These are phyloP conservation scores for Kradibia gibbosae DNA, from an alignment of 1,140 invertebrate genomes.

Conservation along the genomic window DNA sequence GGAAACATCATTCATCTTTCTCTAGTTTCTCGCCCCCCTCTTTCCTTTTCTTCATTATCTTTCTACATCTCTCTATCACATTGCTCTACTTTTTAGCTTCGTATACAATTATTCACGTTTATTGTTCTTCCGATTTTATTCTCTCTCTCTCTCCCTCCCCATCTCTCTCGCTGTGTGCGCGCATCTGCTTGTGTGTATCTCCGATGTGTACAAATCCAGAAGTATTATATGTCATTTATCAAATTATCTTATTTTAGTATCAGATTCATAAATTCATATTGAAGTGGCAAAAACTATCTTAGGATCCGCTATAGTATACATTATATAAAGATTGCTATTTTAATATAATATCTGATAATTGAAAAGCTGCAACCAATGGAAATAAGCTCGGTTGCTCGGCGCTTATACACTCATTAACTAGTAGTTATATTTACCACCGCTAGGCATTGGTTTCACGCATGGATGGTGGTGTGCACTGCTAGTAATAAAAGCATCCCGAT, in stretches of 20 bases:
- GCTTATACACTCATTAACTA: too few relatives aligned
- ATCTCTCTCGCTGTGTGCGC: neutral
- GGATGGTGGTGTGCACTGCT: too few relatives aligned
- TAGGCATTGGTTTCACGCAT: too few relatives aligned
- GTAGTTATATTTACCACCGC: too few relatives aligned
- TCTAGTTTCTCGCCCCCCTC: neutral
- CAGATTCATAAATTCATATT: neutral
- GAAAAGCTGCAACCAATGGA: too few relatives aligned
- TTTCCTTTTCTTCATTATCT: neutral
- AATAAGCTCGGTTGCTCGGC: too few relatives aligned
- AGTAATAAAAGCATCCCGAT: too few relatives aligned
- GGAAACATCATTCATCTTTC: constrained; percentile 30
- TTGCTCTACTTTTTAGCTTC: neutral
- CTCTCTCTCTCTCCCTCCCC: neutral
- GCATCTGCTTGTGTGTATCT: neutral
- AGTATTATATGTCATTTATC: too few relatives aligned
- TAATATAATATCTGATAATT: neutral
- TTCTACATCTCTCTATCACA: too few relatives aligned
- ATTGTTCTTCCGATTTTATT: neutral
- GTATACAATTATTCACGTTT: too few relatives aligned
- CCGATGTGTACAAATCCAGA: too few relatives aligned
- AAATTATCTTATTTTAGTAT: too few relatives aligned
- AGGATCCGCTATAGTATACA: neutral
- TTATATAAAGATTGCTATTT: neutral
- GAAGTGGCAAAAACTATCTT: neutral